A percentile compares a stretch with the other conserved stretches of the same genome.
These are phyloP conservation scores for Eupleurogrammus muticus DNA, from an alignment of 2,797 vertebrate species.

Conservation along the genomic window DNA sequence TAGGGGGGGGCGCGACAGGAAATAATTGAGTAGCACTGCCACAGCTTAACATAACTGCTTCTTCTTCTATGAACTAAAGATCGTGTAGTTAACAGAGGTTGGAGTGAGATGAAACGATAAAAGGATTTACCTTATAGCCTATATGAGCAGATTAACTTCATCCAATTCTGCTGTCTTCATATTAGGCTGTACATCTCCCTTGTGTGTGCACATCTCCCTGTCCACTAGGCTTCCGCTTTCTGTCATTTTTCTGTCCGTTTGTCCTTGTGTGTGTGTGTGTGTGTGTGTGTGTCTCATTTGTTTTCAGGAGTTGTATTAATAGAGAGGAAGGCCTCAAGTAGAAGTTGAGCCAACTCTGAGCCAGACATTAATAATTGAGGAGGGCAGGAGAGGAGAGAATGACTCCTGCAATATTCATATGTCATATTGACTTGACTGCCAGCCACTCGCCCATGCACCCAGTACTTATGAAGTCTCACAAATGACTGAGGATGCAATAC, in stretches of 20 bases:
- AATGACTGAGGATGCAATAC: constrained; percentile 70
- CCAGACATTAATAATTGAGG: constrained; percentile 91
- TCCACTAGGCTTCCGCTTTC: neutral
- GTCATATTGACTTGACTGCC: constrained; percentile 86
- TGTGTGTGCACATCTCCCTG: neutral
- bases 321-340: constrained; percentile 61
- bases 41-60: no score
- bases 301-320: constrained; percentile 45
- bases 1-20: no score
- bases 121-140: no score
- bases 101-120: no score
- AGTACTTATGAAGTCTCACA: constrained; percentile 75
- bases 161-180: constrained; percentile 2
- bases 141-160: constrained; percentile 19
- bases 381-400: constrained; percentile 86
- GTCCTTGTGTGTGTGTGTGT: constrained; percentile 46
- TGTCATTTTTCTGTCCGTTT: constrained; percentile 20
- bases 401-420: constrained; percentile 87
- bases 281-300: constrained; percentile 41
- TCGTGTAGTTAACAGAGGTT: no score
- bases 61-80: no score
- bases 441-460: constrained; percentile 74
- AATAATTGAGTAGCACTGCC: no score
- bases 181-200: neutral
- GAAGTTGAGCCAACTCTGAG: constrained; percentile 77